Evolutionary conservation across 37 sponge, comb jelly and placozoan species (phyloP).

Genomic region (Halichondria panicea): DNA sequence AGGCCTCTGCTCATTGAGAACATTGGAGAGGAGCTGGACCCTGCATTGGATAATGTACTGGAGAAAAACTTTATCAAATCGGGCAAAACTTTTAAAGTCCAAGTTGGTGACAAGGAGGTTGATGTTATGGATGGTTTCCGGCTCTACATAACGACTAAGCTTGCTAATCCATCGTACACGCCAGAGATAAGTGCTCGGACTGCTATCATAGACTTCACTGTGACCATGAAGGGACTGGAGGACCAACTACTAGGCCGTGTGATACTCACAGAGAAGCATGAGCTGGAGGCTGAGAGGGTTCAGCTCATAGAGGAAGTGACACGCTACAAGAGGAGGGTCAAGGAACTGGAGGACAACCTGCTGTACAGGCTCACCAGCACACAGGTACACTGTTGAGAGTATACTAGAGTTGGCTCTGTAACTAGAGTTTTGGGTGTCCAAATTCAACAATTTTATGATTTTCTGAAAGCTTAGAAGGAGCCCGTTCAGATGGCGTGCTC

Average conservation of each 20-base stretch:
- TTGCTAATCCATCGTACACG: constrained; percentile 97
- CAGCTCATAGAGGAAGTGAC: constrained; percentile 97
- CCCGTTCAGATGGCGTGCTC: too few species aligned
- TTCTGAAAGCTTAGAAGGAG: too few species aligned
- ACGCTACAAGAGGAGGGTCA: constrained; percentile 94
- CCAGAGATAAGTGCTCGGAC: constrained; percentile 97
- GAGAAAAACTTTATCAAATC: constrained; percentile 99
- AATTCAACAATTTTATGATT: not conserved
- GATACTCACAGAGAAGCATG: constrained; percentile 97
- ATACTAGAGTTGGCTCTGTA: too few species aligned
- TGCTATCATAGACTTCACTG: constrained; percentile 98
- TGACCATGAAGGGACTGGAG: constrained; percentile 99
- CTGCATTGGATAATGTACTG: constrained; percentile 98
- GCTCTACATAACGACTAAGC: constrained; percentile 96
- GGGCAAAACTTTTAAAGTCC: constrained; percentile 80
- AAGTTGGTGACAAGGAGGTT: constrained; percentile 98
- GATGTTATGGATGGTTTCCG: constrained; percentile 96
- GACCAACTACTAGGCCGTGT: constrained; percentile 99
- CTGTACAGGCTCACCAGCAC: constrained; percentile 94
- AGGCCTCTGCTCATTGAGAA: constrained; percentile 93
- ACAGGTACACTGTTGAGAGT: constrained; percentile 60
- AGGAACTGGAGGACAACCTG: constrained; percentile 97
- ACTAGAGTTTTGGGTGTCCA: too few species aligned
- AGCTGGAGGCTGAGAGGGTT: constrained; percentile 92
- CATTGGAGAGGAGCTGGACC: constrained; percentile 95